Conservation (phyloP, 2,113 vertebrate genomes). For the Trichechus manatus region DNA sequence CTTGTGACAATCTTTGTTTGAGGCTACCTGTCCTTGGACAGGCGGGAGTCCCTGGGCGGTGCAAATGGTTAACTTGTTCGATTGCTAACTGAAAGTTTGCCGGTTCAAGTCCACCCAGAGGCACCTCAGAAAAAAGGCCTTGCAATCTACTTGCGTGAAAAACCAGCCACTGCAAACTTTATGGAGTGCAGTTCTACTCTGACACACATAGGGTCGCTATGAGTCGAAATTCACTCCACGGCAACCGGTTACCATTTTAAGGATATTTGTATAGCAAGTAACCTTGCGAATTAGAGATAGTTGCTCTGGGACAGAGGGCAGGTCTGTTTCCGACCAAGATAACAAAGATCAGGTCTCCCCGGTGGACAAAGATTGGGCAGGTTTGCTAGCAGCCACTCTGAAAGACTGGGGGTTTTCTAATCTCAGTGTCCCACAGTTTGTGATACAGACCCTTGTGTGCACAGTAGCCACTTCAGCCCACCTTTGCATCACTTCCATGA, state of each 20-base stretch:
- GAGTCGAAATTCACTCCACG: background rate
- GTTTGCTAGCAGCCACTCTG: background rate
- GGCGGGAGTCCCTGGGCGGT: background rate
- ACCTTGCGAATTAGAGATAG: constrained; percentile 1
- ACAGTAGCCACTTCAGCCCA: background rate
- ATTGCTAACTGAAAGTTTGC: background rate
- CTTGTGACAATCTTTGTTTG: background rate
- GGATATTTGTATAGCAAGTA: background rate
- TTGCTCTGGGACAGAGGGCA: background rate
- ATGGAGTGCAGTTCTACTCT: background rate
- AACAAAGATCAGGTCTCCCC: background rate
- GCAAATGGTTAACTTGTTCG: background rate
- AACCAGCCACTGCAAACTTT: background rate
- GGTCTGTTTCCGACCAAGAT: background rate
- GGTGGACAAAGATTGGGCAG: background rate
- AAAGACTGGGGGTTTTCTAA: background rate
- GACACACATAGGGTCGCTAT: background rate
- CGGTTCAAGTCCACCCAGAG: background rate
- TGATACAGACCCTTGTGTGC: background rate
- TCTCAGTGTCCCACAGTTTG: background rate
- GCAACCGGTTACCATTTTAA: background rate
- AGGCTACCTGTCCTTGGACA: background rate
- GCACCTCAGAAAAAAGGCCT: background rate
- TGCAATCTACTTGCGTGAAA: background rate
- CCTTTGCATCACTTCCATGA: background rate